Evolutionary conservation across 2,113 vertebrate genomes (phyloP).

Genomic region (Cairina moschata): DNA sequence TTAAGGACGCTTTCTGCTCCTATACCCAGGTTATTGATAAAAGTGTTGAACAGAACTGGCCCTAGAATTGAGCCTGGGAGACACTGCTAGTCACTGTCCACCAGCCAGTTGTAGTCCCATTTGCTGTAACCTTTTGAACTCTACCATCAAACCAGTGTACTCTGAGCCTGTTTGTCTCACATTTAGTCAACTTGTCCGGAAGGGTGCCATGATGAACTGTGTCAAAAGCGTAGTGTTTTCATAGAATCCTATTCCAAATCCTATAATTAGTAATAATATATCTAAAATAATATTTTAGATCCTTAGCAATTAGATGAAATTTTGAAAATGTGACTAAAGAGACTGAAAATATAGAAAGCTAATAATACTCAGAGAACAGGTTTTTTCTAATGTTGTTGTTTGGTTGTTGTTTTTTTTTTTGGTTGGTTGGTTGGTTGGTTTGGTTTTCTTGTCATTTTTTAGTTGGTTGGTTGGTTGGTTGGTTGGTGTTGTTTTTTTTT

Average conservation of each 20-base stretch:
- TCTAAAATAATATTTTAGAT: background rate
- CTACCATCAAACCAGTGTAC: too few relatives aligned
- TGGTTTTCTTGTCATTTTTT: too few relatives aligned
- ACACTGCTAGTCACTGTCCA: background rate
- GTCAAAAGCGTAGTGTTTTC: background rate
- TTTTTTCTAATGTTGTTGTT: background rate
- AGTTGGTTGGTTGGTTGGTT: too few relatives aligned
- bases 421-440: too few relatives aligned
- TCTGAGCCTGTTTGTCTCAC: too few relatives aligned
- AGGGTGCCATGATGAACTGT: background rate
- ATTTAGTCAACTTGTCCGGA: background rate
- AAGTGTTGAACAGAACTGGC: background rate
- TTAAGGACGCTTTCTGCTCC: too few relatives aligned
- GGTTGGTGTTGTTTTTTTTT: background rate
- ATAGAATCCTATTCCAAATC: background rate
- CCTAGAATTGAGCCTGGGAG: background rate
- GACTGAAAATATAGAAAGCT: background rate
- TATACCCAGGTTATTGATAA: background rate
- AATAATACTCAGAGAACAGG: rapidly evolving
- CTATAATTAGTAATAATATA: background rate
- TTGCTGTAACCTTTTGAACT: background rate
- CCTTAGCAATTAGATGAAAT: background rate
- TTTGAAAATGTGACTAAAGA: background rate
- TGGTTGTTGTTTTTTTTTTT: background rate
- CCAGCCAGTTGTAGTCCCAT: background rate